A percentile compares a stretch with the other conserved stretches of the same genome.
These are phyloP conservation scores for Caenorhabditis remanei DNA, from an alignment of 1,140 invertebrate species.

Conservation along the genomic window DNA sequence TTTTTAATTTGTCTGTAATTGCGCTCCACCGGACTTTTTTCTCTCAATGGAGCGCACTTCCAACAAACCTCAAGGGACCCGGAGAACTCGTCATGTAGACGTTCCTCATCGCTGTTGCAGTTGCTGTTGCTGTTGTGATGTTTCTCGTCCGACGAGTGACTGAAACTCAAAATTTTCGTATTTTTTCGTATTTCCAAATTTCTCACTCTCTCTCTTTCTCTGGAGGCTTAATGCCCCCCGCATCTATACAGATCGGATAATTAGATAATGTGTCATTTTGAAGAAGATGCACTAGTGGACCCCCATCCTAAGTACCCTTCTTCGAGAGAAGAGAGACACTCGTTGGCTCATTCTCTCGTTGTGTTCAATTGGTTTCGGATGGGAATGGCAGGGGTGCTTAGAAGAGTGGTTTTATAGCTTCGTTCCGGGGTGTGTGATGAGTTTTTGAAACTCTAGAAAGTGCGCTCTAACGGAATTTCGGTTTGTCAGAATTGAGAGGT, in stretches of 20 bases:
- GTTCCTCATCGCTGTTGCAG: slow-evolving; percentile 27
- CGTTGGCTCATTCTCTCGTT: not conserved
- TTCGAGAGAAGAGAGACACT: too few relatives aligned
- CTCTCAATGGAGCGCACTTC: not conserved
- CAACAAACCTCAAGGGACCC: slow-evolving; percentile 32
- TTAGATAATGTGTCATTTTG: slow-evolving; percentile 44
- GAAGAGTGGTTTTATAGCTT: slow-evolving; percentile 19
- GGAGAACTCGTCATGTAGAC: slow-evolving; percentile 46
- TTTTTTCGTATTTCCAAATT: not conserved
- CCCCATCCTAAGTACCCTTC: slow-evolving; percentile 23
- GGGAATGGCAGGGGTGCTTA: not conserved
- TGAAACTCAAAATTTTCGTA: not conserved
- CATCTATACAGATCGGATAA: slow-evolving; percentile 28
- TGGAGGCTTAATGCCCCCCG: not conserved
- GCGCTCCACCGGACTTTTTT: not conserved
- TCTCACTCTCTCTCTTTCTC: not conserved
- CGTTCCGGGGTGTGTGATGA: not conserved
- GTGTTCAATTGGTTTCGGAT: slow-evolving; percentile 29
- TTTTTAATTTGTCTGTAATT: not conserved
- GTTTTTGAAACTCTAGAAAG: not conserved
- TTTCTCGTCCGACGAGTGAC: slow-evolving; percentile 37
- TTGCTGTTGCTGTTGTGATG: slow-evolving; percentile 1
- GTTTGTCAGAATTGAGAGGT: not conserved
- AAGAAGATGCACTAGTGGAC: slow-evolving; percentile 10
- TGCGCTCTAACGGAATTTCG: not conserved